These are phyloP conservation scores for Anarhynchus alexandrinus DNA, from an alignment of 2,113 vertebrate genomes.

Conservation along the genomic window DNA sequence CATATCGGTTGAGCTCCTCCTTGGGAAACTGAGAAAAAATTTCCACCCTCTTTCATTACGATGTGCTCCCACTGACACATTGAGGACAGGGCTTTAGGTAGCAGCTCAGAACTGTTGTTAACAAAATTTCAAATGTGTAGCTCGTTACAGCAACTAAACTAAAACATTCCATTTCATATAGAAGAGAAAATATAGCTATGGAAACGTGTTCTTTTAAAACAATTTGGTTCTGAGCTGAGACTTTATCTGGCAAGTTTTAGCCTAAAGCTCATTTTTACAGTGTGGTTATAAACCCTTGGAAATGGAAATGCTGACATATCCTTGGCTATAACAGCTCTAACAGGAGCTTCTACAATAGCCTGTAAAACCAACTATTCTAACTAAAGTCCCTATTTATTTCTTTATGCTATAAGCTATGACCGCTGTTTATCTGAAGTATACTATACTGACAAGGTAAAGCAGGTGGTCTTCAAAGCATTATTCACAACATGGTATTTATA, in stretches of 20 bases:
- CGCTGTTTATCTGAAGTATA: neutral
- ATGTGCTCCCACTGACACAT: neutral
- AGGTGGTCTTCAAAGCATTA: neutral
- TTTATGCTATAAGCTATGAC: neutral
- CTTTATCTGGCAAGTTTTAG: neutral
- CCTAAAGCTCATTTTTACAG: conserved; percentile 12
- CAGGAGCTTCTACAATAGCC: neutral
- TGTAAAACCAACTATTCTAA: neutral
- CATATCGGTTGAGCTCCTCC: neutral
- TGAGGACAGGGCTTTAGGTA: neutral
- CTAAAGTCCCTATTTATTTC: neutral
- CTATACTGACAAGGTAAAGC: neutral
- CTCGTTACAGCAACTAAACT: neutral
- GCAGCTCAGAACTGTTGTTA: neutral
- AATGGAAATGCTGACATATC: conserved; percentile 16
- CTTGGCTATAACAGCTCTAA: neutral
- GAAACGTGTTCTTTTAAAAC: neutral
- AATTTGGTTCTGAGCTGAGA: neutral
- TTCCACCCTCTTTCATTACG: neutral
- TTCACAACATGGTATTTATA: neutral
- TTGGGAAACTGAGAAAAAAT: neutral
- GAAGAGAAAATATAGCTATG: neutral
- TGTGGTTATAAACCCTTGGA: neutral
- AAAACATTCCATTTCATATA: neutral
- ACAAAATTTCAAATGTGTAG: neutral